These are phyloP conservation scores for Eremophila alpestris DNA, from an alignment of 2,797 vertebrate genomes.

Conservation along the genomic window DNA sequence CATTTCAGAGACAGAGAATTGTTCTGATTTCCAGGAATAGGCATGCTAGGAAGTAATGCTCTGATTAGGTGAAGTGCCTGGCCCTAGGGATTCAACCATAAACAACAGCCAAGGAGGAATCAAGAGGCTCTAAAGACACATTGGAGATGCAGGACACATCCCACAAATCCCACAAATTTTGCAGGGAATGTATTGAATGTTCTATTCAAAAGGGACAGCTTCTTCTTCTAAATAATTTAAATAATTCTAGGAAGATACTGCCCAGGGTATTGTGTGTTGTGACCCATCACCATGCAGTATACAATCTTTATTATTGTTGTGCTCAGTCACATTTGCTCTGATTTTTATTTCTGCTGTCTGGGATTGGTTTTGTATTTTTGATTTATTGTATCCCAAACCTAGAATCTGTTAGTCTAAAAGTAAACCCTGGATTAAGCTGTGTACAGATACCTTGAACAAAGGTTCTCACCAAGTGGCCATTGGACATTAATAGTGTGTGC, in stretches of 20 bases:
- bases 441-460: neutral
- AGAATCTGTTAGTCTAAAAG: neutral
- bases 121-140: neutral
- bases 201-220: neutral
- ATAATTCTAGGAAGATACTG: neutral
- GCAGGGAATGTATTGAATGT: neutral
- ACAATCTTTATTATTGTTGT: neutral
- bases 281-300: neutral
- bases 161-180: neutral
- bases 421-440: fast-evolving
- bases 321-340: neutral
- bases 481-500: neutral
- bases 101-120: neutral
- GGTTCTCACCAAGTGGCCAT: neutral
- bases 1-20: neutral
- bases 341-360: neutral
- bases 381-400: neutral
- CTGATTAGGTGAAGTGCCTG: neutral
- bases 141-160: neutral
- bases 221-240: neutral
- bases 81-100: neutral
- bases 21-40: conserved; percentile 21
- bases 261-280: neutral
- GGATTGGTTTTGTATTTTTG: neutral
- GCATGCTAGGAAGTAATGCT: neutral